A percentile compares a stretch with the other conserved stretches of the same genome.
Evolutionary conservation across 2,797 vertebrate species (phyloP).

Genomic region (Schizothorax lantsangensis): DNA sequence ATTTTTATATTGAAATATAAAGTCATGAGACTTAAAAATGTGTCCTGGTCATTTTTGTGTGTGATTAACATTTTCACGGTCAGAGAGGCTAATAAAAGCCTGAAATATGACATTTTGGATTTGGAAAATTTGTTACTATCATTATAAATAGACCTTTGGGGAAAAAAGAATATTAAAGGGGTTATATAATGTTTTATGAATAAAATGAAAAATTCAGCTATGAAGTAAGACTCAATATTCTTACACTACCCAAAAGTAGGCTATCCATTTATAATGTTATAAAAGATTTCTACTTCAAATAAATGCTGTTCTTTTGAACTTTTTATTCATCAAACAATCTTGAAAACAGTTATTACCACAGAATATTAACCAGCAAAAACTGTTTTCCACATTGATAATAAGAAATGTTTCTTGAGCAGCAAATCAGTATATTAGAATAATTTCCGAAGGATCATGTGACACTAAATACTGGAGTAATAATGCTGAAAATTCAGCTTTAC

Average conservation of each 20-base stretch:
- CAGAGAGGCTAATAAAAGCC: background rate
- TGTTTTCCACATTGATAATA: background rate
- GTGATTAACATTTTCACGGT: background rate
- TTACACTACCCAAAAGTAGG: background rate
- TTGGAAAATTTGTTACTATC: background rate
- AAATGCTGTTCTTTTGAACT: background rate
- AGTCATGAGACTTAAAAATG: conserved; percentile 42
- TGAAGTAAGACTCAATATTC: no score
- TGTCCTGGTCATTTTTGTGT: conserved; percentile 32
- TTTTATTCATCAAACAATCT: background rate
- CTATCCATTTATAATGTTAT: background rate
- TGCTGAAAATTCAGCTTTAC: background rate
- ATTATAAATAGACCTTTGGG: background rate
- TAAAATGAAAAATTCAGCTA: no score
- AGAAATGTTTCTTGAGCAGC: background rate
- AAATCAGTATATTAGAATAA: background rate
- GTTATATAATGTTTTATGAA: no score
- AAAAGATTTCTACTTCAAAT: background rate
- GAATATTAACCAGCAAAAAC: background rate
- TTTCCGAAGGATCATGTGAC: background rate
- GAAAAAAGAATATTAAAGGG: no score
- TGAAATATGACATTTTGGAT: background rate
- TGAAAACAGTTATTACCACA: background rate
- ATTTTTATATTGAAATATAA: conserved; percentile 70
- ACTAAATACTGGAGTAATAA: background rate